phyloP scores from a whole-genome alignment of 1,140 invertebrate genomes.

The Sarcophaga bullata region DNA sequence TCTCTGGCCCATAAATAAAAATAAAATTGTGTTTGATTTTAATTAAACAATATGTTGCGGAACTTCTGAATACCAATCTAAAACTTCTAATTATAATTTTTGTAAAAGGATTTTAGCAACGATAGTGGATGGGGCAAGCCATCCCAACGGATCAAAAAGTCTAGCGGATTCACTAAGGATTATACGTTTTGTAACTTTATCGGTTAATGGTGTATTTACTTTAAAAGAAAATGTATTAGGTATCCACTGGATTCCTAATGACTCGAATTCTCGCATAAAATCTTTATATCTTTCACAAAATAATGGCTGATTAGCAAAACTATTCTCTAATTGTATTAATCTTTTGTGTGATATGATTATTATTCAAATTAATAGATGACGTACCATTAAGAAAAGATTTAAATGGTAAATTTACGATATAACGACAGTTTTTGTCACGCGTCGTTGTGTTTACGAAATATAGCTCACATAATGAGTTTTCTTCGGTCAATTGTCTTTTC shows the following conservation, averaged over 20 bases:
- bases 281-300: slow-evolving; percentile 19
- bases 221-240: slow-evolving; percentile 42
- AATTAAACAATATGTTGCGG: slow-evolving; percentile 39
- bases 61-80: too few species aligned
- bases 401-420: not conserved
- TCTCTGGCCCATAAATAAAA: slow-evolving; percentile 35
- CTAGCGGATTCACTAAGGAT: too few species aligned
- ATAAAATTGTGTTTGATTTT: too few species aligned
- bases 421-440: not conserved
- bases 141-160: slow-evolving; percentile 60
- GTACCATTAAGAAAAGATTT: not conserved
- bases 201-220: not conserved
- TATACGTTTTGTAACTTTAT: slow-evolving; percentile 51
- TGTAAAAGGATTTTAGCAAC: slow-evolving; percentile 59
- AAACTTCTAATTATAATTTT: too few species aligned
- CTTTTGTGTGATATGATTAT: not conserved
- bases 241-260: slow-evolving; percentile 47
- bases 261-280: not conserved
- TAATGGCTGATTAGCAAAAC: not conserved
- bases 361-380: not conserved
- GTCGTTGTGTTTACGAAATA: not conserved
- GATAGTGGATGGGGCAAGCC: slow-evolving; percentile 55
- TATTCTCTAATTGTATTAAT: not conserved
- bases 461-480: not conserved
- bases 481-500: not conserved